phyloP scores from a whole-genome alignment of 2,888 invertebrate species.

The Ephialtes manifestator region DNA sequence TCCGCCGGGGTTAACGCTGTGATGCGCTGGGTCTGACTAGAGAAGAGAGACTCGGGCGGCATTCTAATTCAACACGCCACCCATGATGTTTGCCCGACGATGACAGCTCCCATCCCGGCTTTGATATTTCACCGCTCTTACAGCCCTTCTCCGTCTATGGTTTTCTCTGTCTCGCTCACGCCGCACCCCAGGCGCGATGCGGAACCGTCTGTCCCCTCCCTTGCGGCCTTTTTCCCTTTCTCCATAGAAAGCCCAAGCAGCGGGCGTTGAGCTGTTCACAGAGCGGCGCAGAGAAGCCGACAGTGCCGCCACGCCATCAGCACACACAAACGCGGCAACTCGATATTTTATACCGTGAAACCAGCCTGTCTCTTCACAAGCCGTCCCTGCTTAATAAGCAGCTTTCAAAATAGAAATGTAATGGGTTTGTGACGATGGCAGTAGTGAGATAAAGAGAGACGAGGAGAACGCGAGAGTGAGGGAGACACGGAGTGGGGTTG shows the following conservation, averaged over 20 bases:
- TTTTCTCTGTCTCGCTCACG: conserved; percentile 72
- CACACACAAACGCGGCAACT: conserved; percentile 81
- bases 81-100: conserved; percentile 86
- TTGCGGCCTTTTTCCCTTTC: conserved; percentile 71
- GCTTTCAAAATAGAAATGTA: conserved; percentile 86
- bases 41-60: conserved; percentile 87
- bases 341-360: conserved; percentile 86
- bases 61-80: conserved; percentile 86
- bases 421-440: conserved; percentile 79
- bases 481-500: conserved; percentile 31
- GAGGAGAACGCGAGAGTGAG: conserved; percentile 13
- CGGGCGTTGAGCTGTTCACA: conserved; percentile 31
- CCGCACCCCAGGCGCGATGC: conserved; percentile 69
- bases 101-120: conserved; percentile 86
- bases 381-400: conserved; percentile 85
- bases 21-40: conserved; percentile 86
- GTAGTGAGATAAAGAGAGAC: conserved; percentile 46
- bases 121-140: conserved; percentile 86
- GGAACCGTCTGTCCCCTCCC: conserved; percentile 68
- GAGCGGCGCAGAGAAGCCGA: conserved; percentile 60
- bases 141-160: conserved; percentile 76
- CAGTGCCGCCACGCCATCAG: conserved; percentile 74
- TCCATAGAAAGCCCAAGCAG: conserved; percentile 60
- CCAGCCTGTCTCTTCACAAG: conserved; percentile 84
- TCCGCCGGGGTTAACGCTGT: conserved; percentile 83